phyloP scores from a whole-genome alignment of 2,797 vertebrate genomes.

The Taenioides sp. region DNA sequence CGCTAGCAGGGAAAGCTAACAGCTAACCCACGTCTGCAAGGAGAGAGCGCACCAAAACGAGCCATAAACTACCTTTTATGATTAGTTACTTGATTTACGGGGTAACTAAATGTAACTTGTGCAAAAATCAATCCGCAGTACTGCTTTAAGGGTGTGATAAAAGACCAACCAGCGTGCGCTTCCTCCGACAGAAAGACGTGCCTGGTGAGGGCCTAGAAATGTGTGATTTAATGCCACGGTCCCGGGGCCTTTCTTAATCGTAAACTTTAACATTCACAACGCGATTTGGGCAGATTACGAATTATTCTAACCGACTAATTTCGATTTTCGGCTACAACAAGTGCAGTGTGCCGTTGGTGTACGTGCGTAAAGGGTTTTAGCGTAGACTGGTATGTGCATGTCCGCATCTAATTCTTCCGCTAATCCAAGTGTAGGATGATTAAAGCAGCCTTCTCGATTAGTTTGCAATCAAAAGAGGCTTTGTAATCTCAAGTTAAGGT shows the following conservation, averaged over 20 bases:
- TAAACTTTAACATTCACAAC: rapidly evolving
- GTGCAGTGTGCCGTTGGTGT: background rate
- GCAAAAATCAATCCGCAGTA: background rate
- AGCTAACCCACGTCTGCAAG: conserved; percentile 51
- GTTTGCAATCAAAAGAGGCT: conserved; percentile 32
- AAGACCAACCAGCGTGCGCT: conserved; percentile 12
- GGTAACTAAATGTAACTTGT: background rate
- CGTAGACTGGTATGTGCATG: conserved; percentile 26
- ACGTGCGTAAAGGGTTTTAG: background rate
- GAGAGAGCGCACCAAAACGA: conserved; percentile 10
- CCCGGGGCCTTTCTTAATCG: background rate
- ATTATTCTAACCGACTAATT: background rate
- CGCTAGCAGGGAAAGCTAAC: conserved; percentile 62
- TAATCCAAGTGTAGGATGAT: conserved; percentile 54
- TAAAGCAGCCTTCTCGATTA: conserved; percentile 28
- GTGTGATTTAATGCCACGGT: conserved; percentile 15
- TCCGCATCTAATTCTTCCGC: conserved; percentile 35
- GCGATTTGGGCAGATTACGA: rapidly evolving
- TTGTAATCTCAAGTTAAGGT: conserved; percentile 42
- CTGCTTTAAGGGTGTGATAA: conserved; percentile 7
- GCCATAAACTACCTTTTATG: background rate
- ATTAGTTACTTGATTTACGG: background rate
- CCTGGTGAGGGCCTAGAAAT: conserved; percentile 57
- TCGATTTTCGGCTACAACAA: background rate
- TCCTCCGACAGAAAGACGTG: conserved; percentile 22